Base-by-base conservation (phyloP, 2,797 vertebrate genomes). In the Poeciliopsis gracilis region DNA sequence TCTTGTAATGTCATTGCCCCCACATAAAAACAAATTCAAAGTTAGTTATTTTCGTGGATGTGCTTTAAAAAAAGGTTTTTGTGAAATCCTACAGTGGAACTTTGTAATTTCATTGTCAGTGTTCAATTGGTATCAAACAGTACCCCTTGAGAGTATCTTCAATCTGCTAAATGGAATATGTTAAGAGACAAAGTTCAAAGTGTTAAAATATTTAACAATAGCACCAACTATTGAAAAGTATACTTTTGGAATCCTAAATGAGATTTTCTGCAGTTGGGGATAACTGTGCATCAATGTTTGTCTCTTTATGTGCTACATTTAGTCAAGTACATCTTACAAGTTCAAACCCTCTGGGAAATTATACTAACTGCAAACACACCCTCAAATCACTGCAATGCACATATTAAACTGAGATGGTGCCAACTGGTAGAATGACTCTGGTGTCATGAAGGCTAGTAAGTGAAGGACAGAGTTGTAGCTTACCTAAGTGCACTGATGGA, bases 401-500 rank as follows among this genome's bases (percentile, higher is more conserved):
- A 43, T 5, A n/a, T 43, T 25, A 49, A 75, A 69, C 33, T 75
- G 38, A 78, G 84, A 75, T n/a, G 0, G 84, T 88, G 81, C 87
- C 86, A 88, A 83, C 23, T 73, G 28, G 3, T 79, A 51, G 63
- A 28, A 43, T n/a, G 23, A 55, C 76, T 75, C 25, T 75, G 59
- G 46, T 75, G 66, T 69, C 33, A 61, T 72, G 36, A 77, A 63
- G 57, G 72, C 7, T 18, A 61, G 57, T n/a, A 49, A 55, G 36
- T 33, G 49, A 80, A 77, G 73, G 77, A 72, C 18, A 0, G 6
- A 69, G 63, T 49, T 75, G 75, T 85, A 82, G 72, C 61, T 59
- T 59, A 30, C 38, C 45, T 38, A 82, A 79, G 77, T 89, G 91
- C 91, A 91, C 88, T 84, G 82, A 88, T 76, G 57, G 80, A 6